Evolutionary conservation across 2,888 invertebrate species (phyloP), one percentile per base, ranked within the genome.

Genomic region (Nemotelus pantherinus): DNA sequence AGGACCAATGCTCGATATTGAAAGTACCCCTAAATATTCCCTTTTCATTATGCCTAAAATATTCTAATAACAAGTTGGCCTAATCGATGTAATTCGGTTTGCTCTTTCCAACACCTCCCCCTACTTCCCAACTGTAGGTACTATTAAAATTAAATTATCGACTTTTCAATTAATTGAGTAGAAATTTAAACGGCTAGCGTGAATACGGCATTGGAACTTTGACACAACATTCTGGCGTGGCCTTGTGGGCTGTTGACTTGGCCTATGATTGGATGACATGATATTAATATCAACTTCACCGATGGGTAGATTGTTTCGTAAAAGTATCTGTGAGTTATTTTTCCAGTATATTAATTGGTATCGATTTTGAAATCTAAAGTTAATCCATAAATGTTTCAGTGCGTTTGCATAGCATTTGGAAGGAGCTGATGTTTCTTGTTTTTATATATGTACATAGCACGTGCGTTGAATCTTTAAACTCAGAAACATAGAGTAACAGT

Each of bases 111-210:
- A 43, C 1, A 6, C 25, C 4, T 7, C 53, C n/a, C 53, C 45
- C 57, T n/a, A 65, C 44, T 57, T 3, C 57, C 3, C 57, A n/a
- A 2, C 2, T 4, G 5, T 55, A 7, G 67, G 41, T 63, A 74
- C 63, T 74, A 74, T 74, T 63, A 74, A 74, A 74, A 74, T 74
- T 63, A 63, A 63, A 74, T 63, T 74, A 79, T 79, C 79, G 77
- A 79, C 74, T 79, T 79, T 79, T 79, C 77, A 79, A 79, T 79
- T 77, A 79, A 79, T 77, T 79, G 79, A 64, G 57, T 60, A 77
- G 77, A 79, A 79, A 77, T 79, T 79, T 76, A 77, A 79, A 74
- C 68, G 74, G 60, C 68, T 77, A 65, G 58, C 63, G 63, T 74
- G 74, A 74, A 74, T 74, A 77, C 45, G 3, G 1, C 9, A 25